Evolutionary conservation across 2,113 vertebrate genomes (phyloP).

Genomic region (Channa maculata): DNA sequence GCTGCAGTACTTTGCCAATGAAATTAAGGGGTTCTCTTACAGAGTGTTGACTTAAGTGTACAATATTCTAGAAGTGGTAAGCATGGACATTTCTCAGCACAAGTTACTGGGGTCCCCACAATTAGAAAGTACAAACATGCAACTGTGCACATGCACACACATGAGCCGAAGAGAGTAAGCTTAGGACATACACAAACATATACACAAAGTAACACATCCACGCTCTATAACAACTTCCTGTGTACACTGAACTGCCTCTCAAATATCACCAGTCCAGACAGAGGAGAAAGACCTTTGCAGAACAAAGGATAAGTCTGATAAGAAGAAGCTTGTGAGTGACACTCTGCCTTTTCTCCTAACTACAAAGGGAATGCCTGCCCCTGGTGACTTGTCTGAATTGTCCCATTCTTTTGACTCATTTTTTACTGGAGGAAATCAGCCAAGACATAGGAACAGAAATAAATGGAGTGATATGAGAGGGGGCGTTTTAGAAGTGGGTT

Average conservation of each 20-base stretch:
- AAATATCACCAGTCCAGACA: slow-evolving; percentile 76
- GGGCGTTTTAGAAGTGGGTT: slow-evolving; percentile 31
- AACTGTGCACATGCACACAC: slow-evolving; percentile 5
- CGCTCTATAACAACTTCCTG: slow-evolving; percentile 65
- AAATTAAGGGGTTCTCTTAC: slow-evolving; percentile 70
- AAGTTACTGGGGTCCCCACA: slow-evolving; percentile 29
- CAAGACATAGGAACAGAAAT: slow-evolving; percentile 23
- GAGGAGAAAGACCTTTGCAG: slow-evolving; percentile 75
- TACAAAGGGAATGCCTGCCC: slow-evolving; percentile 58
- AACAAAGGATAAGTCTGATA: slow-evolving; percentile 74
- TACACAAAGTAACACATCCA: slow-evolving; percentile 39
- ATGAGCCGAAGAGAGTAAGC: slow-evolving; percentile 34
- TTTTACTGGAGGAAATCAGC: slow-evolving; percentile 35
- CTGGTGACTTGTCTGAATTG: slow-evolving; percentile 37
- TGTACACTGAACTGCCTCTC: slow-evolving; percentile 56
- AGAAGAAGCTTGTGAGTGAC: slow-evolving; percentile 56
- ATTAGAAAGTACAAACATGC: slow-evolving; percentile 6
- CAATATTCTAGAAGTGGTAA: slow-evolving; percentile 66
- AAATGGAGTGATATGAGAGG: slow-evolving; percentile 4
- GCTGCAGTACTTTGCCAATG: slow-evolving; percentile 57
- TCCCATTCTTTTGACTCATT: slow-evolving; percentile 51
- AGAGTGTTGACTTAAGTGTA: slow-evolving; percentile 48
- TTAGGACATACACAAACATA: slow-evolving; percentile 48
- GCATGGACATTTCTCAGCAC: slow-evolving; percentile 53
- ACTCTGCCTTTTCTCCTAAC: slow-evolving; percentile 50